Percentiles rank a stretch among this genome's conserved stretches.
These are phyloP conservation scores for Lysiphlebus fabarum DNA, from an alignment of 1,140 invertebrate species.

Conservation along the genomic window DNA sequence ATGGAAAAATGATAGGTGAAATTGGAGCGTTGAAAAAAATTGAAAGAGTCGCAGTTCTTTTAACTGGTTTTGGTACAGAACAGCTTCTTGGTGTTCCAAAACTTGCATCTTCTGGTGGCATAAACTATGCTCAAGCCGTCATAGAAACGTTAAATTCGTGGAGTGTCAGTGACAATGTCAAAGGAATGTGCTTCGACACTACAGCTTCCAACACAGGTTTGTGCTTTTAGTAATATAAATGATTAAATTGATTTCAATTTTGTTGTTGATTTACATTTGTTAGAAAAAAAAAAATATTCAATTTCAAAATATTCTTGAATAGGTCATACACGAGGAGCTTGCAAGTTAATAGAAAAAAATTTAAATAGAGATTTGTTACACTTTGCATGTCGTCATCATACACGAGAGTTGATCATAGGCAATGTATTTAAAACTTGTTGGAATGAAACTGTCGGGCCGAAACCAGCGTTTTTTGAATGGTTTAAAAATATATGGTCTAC, in stretches of 20 bases:
- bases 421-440: conserved; percentile 29
- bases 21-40: conserved; percentile 31
- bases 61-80: conserved; percentile 28
- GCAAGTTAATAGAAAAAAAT: conserved; percentile 19
- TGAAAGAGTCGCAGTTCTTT: conserved; percentile 37
- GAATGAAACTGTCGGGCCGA: conserved; percentile 29
- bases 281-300: not conserved
- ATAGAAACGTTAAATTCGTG: conserved; percentile 31
- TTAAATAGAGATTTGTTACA: conserved; percentile 17
- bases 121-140: conserved; percentile 31
- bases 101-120: conserved; percentile 31
- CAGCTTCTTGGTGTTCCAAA: conserved; percentile 37
- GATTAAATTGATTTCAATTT: conserved; percentile 12
- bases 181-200: conserved; percentile 28
- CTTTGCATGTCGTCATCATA: conserved; percentile 34
- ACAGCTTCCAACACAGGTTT: conserved; percentile 29
- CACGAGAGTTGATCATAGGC: conserved; percentile 34
- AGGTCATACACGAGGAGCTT: conserved; percentile 5
- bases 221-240: not conserved
- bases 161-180: conserved; percentile 24
- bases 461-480: conserved; percentile 35
- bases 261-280: conserved; percentile 8
- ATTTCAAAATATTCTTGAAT: not conserved
- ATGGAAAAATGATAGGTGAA: conserved; percentile 31
- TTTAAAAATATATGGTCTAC: conserved; percentile 31